A percentile compares a stretch with the other conserved stretches of the same genome.
Conservation (phyloP, 2,888 invertebrate genomes). For the Mechanitis mazaeus region DNA sequence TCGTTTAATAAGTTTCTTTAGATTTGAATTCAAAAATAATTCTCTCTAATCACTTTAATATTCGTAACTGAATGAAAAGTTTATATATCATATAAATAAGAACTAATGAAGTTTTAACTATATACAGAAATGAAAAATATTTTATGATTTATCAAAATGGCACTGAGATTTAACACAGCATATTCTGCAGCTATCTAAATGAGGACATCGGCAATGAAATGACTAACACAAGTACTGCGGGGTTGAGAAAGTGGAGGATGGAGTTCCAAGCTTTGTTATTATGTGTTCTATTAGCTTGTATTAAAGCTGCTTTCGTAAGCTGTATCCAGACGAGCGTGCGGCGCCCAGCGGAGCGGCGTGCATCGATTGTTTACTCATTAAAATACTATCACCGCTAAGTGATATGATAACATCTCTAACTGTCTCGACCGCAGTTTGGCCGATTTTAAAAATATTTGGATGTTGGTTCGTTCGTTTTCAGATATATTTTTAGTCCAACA, state of each 20-base stretch:
- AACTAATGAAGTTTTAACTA: no score
- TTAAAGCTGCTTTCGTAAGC: slow-evolving; percentile 6
- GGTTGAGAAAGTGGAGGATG: slow-evolving; percentile 36
- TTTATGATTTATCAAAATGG: slow-evolving; percentile 11
- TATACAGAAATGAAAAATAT: background rate
- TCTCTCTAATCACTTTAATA: no score
- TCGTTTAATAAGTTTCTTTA: no score
- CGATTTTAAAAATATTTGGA: slow-evolving; percentile 6
- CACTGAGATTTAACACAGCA: slow-evolving; percentile 25
- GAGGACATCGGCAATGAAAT: slow-evolving; percentile 28
- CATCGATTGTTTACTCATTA: slow-evolving; percentile 78
- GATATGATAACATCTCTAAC: slow-evolving; percentile 69
- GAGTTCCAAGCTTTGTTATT: slow-evolving; percentile 7
- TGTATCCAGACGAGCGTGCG: slow-evolving; percentile 45
- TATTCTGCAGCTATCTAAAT: slow-evolving; percentile 27
- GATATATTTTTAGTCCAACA: no score
- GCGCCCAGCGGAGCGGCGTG: slow-evolving; percentile 70
- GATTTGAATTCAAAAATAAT: no score
- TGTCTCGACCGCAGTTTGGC: slow-evolving; percentile 43
- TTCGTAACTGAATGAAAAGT: no score
- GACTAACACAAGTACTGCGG: slow-evolving; percentile 28
- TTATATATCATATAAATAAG: no score
- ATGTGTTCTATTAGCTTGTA: slow-evolving; percentile 5
- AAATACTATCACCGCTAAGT: slow-evolving; percentile 70
- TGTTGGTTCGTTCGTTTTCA: no score